Conservation (phyloP, 2,797 vertebrate species). For the Chelidonichthys spinosus region DNA sequence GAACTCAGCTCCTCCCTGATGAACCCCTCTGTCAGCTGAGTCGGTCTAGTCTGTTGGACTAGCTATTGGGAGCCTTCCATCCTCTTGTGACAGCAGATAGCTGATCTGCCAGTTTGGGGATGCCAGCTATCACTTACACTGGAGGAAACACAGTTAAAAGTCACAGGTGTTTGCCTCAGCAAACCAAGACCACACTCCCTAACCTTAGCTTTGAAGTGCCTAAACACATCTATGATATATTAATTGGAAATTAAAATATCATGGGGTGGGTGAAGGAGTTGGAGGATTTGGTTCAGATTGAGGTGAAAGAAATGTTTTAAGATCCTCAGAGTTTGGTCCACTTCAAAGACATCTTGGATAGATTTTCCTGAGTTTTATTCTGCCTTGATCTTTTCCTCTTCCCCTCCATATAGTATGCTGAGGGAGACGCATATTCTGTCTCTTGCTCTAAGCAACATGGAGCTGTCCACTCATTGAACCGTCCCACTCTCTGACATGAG, state of each 20-base stretch:
- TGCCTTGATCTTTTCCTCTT: too few relatives aligned
- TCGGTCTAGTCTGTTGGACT: constrained; percentile 33
- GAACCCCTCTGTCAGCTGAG: constrained; percentile 19
- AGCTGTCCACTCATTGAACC: too few relatives aligned
- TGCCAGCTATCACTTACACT: constrained; percentile 24
- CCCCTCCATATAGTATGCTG: too few relatives aligned
- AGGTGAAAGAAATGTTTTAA: too few relatives aligned
- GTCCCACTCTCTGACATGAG: too few relatives aligned
- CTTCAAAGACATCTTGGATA: too few relatives aligned
- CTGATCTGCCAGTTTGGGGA: constrained; percentile 37
- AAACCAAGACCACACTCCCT: not conserved
- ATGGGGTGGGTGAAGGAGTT: too few relatives aligned
- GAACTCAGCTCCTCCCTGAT: constrained; percentile 20
- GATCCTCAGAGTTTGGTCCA: too few relatives aligned
- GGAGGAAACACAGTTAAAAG: constrained; percentile 15
- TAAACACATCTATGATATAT: not conserved
- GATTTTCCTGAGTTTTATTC: too few relatives aligned
- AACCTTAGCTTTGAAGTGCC: not conserved
- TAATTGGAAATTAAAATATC: not conserved
- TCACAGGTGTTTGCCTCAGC: constrained; percentile 34
- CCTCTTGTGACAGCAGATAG: constrained; percentile 36
- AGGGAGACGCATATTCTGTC: too few relatives aligned
- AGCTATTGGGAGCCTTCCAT: constrained; percentile 24
- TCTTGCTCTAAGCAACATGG: too few relatives aligned
- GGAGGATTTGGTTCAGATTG: too few relatives aligned